Evolutionary conservation across 2,888 invertebrate species (phyloP).

Genomic region (Morpho helenor): DNA sequence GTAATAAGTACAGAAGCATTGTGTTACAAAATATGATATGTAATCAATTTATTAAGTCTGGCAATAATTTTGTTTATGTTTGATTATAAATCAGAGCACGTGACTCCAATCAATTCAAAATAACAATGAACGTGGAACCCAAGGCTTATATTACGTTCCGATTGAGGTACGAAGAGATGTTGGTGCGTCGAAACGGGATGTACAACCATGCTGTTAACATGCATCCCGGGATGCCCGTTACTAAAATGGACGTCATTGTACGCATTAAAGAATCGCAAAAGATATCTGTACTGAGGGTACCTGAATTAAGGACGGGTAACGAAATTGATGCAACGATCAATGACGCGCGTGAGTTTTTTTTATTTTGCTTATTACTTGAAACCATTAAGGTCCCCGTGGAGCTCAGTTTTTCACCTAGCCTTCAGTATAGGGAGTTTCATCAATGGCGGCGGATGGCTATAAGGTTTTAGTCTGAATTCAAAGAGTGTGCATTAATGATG

Average conservation of each 20-base stretch:
- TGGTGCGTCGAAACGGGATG: slow-evolving; percentile 80
- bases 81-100: slow-evolving; percentile 69
- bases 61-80: not conserved
- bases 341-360: slow-evolving; percentile 58
- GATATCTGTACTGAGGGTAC: slow-evolving; percentile 79
- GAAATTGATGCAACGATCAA: slow-evolving; percentile 77
- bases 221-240: slow-evolving; percentile 83
- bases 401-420: not conserved
- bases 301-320: slow-evolving; percentile 82
- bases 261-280: slow-evolving; percentile 50
- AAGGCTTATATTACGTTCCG: slow-evolving; percentile 82
- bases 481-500: too few relatives aligned
- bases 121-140: slow-evolving; percentile 83
- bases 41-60: not conserved
- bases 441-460: not conserved
- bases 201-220: slow-evolving; percentile 85
- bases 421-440: not conserved
- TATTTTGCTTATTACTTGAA: not conserved
- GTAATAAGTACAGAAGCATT: not conserved
- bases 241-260: slow-evolving; percentile 81
- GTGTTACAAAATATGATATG: not conserved
- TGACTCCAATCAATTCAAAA: slow-evolving; percentile 84
- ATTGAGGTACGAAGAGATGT: slow-evolving; percentile 85
- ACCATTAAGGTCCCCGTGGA: not conserved
- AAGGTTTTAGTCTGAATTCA: too few relatives aligned